Conservation (phyloP, 2,797 vertebrate genomes). For the Ceyx erithaca region DNA sequence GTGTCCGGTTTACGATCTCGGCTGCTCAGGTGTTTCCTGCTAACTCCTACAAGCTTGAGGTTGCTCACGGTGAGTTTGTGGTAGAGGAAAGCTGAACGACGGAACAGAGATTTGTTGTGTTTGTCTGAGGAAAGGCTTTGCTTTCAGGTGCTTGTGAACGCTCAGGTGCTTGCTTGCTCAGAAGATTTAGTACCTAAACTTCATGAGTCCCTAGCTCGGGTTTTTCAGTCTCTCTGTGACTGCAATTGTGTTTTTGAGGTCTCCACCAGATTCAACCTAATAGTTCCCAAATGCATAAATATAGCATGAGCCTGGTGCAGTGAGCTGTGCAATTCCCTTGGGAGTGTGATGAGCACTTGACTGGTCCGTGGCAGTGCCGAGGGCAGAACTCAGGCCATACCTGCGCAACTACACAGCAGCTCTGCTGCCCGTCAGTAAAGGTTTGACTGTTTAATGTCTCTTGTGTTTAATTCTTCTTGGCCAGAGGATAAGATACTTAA, state of each 20-base stretch:
- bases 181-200: too few species aligned
- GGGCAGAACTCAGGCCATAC: background rate
- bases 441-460: background rate
- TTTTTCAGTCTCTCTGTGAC: background rate
- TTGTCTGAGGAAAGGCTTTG: background rate
- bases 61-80: fast-evolving
- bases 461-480: background rate
- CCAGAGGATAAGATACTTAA: background rate
- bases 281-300: background rate
- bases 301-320: fast-evolving
- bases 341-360: background rate
- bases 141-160: background rate
- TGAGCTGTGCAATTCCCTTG: background rate
- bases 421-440: fast-evolving
- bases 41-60: fast-evolving
- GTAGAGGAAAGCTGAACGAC: fast-evolving
- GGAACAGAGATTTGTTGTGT: fast-evolving
- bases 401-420: fast-evolving
- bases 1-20: fast-evolving
- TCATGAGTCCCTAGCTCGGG: fast-evolving
- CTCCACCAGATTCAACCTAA: background rate
- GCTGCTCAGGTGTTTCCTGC: too few species aligned
- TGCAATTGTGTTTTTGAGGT: background rate
- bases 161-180: background rate
- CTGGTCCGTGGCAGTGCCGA: background rate